Conservation (phyloP, 1,140 invertebrate species). For the Drosophila nigromelanica region DNA sequence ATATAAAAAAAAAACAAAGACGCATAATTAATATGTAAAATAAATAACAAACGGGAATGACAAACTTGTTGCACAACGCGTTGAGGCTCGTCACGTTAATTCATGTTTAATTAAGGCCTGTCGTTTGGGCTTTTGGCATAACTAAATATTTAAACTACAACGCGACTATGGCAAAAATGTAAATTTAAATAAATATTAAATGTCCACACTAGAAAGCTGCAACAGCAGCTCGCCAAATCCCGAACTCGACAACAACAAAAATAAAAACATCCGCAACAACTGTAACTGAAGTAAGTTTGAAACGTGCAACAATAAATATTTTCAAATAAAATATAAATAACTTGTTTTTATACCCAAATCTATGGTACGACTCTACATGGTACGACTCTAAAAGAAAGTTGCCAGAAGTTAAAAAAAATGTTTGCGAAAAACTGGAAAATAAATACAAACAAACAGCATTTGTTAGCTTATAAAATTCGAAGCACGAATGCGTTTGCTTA, state of each 20-base stretch:
- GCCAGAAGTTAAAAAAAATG: too few species aligned
- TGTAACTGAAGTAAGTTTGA: slow-evolving; percentile 72
- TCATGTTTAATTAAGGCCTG: slow-evolving; percentile 43
- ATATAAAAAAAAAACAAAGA: slow-evolving; percentile 30
- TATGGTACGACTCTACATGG: too few species aligned
- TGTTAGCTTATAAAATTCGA: too few species aligned
- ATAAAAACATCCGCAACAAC: slow-evolving; percentile 20
- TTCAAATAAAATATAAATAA: slow-evolving; percentile 62
- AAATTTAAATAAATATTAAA: slow-evolving; percentile 35
- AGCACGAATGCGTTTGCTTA: too few species aligned
- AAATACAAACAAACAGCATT: too few species aligned
- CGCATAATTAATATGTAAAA: slow-evolving; percentile 48
- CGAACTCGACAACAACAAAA: slow-evolving; percentile 25
- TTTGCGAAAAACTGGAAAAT: too few species aligned
- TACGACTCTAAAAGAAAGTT: too few species aligned
- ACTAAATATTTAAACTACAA: slow-evolving; percentile 32
- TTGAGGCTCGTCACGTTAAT: slow-evolving; percentile 33
- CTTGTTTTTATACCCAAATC: too few species aligned
- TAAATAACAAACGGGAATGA: slow-evolving; percentile 12
- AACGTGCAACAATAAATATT: slow-evolving; percentile 79
- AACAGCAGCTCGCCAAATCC: slow-evolving; percentile 16
- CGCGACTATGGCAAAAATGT: slow-evolving; percentile 16
- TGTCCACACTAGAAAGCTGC: slow-evolving; percentile 27
- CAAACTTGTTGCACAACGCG: slow-evolving; percentile 27
- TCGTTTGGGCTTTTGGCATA: slow-evolving; percentile 25